Conservation (phyloP, 2,113 vertebrate species). For the Haliaeetus leucogaster region DNA sequence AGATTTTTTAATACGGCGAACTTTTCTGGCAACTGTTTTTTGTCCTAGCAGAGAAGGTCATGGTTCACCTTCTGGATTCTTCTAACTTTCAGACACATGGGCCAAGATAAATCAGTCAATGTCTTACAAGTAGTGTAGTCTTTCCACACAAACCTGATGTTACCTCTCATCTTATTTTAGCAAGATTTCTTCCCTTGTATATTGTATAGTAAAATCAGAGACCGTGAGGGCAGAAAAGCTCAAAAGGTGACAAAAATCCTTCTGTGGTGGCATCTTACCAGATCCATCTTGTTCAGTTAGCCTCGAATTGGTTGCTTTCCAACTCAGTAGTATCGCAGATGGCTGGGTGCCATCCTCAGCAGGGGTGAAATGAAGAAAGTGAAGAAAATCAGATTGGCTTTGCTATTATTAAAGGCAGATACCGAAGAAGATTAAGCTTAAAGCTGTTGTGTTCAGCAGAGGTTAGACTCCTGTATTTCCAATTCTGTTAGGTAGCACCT, state of each 20-base stretch:
- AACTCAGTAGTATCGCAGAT: background rate
- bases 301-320: background rate
- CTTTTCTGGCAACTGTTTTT: background rate
- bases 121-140: background rate
- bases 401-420: slow-evolving; percentile 14
- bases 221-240: background rate
- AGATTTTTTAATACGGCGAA: background rate
- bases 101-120: background rate
- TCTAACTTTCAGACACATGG: background rate
- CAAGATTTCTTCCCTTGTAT: background rate
- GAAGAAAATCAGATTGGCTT: slow-evolving; percentile 11
- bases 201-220: background rate
- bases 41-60: background rate
- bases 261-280: background rate
- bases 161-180: background rate
- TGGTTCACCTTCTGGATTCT: background rate
- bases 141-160: background rate
- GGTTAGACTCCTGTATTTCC: background rate
- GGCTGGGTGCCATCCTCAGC: background rate
- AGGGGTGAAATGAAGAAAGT: slow-evolving; percentile 9
- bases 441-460: background rate
- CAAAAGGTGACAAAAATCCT: slow-evolving; percentile 4
- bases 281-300: background rate
- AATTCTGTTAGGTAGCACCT: background rate
- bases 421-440: slow-evolving; percentile 1